Conservation (phyloP, 2,888 invertebrate genomes). For the Notodonta ziczac region DNA sequence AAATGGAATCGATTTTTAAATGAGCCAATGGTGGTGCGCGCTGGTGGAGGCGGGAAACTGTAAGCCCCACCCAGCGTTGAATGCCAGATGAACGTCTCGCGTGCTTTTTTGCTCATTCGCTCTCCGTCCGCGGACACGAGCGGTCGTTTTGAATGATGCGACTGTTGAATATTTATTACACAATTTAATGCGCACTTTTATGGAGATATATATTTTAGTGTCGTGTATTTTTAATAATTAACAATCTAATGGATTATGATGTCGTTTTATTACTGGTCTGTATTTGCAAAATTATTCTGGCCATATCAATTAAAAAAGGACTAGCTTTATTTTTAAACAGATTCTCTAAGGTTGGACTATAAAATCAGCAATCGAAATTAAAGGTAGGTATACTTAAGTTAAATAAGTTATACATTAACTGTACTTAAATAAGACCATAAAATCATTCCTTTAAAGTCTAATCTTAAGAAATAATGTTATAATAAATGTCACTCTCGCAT, state of each 20-base stretch:
- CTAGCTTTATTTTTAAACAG: constrained; percentile 15
- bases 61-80: constrained; percentile 69
- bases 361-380: too few species aligned
- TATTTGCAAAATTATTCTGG: background rate
- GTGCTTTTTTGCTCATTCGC: constrained; percentile 76
- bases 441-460: too few species aligned
- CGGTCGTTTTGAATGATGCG: constrained; percentile 37
- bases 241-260: background rate
- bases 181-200: constrained; percentile 25
- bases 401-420: too few species aligned
- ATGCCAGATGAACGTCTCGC: constrained; percentile 75
- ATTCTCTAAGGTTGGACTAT: background rate
- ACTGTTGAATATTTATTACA: constrained; percentile 30
- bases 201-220: constrained; percentile 16
- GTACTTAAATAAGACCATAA: too few species aligned
- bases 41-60: constrained; percentile 69
- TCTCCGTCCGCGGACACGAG: constrained; percentile 61
- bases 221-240: background rate
- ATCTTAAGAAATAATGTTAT: background rate
- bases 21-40: constrained; percentile 75
- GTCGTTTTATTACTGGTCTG: background rate
- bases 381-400: too few species aligned
- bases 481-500: background rate
- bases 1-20: constrained; percentile 85
- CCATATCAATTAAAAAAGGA: background rate